Evolutionary conservation across 1,140 invertebrate genomes (phyloP), one percentile per base, ranked within the genome.

Genomic region (Doryteuthis pealeii): DNA sequence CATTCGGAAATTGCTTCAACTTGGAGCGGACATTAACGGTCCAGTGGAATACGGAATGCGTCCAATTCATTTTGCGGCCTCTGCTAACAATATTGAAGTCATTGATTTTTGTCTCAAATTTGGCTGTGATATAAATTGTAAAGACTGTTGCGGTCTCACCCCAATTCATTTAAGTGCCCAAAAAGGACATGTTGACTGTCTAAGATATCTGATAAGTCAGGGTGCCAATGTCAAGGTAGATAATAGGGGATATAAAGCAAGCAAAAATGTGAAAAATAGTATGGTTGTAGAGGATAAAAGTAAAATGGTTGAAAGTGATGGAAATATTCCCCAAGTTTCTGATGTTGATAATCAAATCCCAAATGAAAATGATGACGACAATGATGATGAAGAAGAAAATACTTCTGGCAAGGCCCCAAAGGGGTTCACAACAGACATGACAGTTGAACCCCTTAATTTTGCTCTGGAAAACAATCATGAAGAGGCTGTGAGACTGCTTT

Each of bases 11-110:
- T 76, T 85, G 10, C 54, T 85, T 10, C 72, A 71, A 58, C 82
- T 80, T 71, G 85, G 84, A 2, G 82, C 72, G 1, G 73, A 85
- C 35, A 80, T 85, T 15, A 90, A 90, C 75, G 87, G 86, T 43
- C 81, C 87, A 18, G 89, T 91, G 3, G 88, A 85, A 75, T 79
- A 83, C 87, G 95, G 94, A 12, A 88, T 97, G 33, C 91, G 92
- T 68, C 95, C 95, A 0, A 87, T 97, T 22, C 95, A 97, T 86
- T 97, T 96, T 86, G 95, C 95, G 0, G 93, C 95, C 65, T 96
- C 94, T 92, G 93, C 95, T 82, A 88, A 91, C 18, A 93, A 96
- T 86, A 89, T 91, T 43, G 94, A 95, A 81, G 94, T 94, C 0
- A 93, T 93, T 0, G 72, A 75, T 49, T 65, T 86, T 49, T 82